Base-by-base conservation (phyloP, 2,888 invertebrate genomes). In the Cataglyphis cursor region DNA sequence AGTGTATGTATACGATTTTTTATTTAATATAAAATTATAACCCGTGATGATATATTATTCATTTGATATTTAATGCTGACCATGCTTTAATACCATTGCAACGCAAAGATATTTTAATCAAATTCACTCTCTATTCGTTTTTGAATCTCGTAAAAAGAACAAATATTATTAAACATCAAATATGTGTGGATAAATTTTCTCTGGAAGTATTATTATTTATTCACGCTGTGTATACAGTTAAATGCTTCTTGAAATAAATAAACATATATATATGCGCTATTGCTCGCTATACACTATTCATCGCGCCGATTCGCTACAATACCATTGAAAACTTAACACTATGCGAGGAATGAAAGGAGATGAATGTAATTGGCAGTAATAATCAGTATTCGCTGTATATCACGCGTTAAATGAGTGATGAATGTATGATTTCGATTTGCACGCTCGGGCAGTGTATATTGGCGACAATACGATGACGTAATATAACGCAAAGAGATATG, bases 341-440 rank as follows among this genome's bases (percentile, higher is more conserved):
- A 70, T 38, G 57, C 73, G 81, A 80, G 86, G 89, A 90, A 90
- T 90, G 85, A 89, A 86, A 88, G 82, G 83, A 51, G 51, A 72
- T 75, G 64, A 88, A 87, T 83, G 72, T 83, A 85, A 87, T 85
- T 90, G 90, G 90, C 90, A 90, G 90, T 90, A 88, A 83, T 85
- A 80, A 81, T 89, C 86, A 81, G 48, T 88, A 88, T 87, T 88
- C 68, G 82, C 65, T 76, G 73, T 64, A 51, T 57, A 44, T 82
- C 41, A 31, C 15, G 78, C 31, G 59, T 18, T 70, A 35, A 31
- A 70, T 35, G 59, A 68, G 5, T 21, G 44, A 76, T 51, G n/a
- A 31, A 76, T 51, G n/a, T 44, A 15, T 68, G 44, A 12, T 57
- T 70, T 59, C 24, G 28, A 59, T 24, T 59, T 21, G 28, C 31